Conservation (phyloP, 2,888 invertebrate genomes). For the Diarsia rubi region DNA sequence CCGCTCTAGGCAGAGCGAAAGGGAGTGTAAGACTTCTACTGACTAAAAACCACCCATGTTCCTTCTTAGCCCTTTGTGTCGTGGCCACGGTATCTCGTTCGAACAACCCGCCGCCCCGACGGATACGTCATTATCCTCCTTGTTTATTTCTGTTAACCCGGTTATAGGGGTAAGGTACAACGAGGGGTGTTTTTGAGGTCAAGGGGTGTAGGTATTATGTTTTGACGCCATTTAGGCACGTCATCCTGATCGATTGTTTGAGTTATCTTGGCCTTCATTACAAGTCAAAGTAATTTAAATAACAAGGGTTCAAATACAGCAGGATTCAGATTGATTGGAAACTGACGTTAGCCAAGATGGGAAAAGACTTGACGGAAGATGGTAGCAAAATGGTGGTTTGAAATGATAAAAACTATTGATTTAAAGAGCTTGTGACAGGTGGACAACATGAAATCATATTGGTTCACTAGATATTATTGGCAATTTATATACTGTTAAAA, state of each 20-base stretch:
- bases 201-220: slow-evolving; percentile 36
- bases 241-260: slow-evolving; percentile 46
- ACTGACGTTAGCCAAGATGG: not conserved
- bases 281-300: not conserved
- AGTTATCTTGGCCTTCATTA: slow-evolving; percentile 17
- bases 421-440: not conserved
- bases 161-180: slow-evolving; percentile 41
- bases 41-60: no score
- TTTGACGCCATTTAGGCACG: slow-evolving; percentile 43
- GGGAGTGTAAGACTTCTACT: no score
- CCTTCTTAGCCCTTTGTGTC: no score
- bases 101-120: no score
- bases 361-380: not conserved
- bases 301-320: not conserved
- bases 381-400: not conserved
- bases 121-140: slow-evolving; percentile 5
- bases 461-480: not conserved
- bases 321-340: not conserved
- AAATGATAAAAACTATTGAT: not conserved
- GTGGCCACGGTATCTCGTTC: no score
- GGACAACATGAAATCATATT: not conserved
- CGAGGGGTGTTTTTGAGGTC: slow-evolving; percentile 56
- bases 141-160: slow-evolving; percentile 51
- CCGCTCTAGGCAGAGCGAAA: no score
- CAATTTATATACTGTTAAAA: no score